Evolutionary conservation across 2,888 invertebrate species (phyloP).

Genomic region (Caenorhabditis virilis): DNA sequence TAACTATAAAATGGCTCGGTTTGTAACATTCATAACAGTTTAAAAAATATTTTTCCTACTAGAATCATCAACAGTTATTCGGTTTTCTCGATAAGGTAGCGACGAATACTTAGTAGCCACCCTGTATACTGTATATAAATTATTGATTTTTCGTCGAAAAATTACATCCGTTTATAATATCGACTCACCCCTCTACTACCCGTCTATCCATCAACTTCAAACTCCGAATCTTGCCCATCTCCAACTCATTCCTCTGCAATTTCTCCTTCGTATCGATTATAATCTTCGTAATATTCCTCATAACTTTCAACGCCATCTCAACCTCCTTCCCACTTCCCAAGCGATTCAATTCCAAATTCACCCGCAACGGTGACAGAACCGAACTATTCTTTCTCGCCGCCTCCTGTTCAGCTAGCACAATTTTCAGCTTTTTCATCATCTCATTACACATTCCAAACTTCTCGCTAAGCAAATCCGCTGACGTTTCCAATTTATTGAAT

Average conservation of each 20-base stretch:
- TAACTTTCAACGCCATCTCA: constrained; percentile 29
- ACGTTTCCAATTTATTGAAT: constrained; percentile 31
- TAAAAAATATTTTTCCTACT: too few relatives aligned
- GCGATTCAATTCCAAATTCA: constrained; percentile 9
- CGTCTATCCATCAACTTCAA: too few relatives aligned
- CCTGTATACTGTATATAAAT: too few relatives aligned
- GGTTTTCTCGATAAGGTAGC: too few relatives aligned
- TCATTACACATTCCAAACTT: constrained; percentile 23
- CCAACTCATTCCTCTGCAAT: constrained; percentile 21
- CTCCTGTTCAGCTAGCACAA: constrained; percentile 12
- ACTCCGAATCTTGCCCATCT: background rate
- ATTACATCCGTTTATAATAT: too few relatives aligned
- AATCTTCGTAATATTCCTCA: constrained; percentile 32
- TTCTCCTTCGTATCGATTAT: constrained; percentile 21
- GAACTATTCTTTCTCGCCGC: constrained; percentile 7
- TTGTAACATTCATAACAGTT: too few relatives aligned
- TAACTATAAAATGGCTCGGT: too few relatives aligned
- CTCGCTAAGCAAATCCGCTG: constrained; percentile 17
- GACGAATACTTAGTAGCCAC: too few relatives aligned
- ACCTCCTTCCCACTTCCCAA: constrained; percentile 13
- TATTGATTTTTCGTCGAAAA: too few relatives aligned
- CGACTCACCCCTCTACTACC: too few relatives aligned
- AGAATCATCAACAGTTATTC: too few relatives aligned
- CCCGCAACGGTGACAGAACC: constrained; percentile 22
- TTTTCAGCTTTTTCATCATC: constrained; percentile 11